Evolutionary conservation across 2,113 vertebrate genomes (phyloP), one percentile per base, ranked within the genome.

Genomic region (Vidua chalybeata): DNA sequence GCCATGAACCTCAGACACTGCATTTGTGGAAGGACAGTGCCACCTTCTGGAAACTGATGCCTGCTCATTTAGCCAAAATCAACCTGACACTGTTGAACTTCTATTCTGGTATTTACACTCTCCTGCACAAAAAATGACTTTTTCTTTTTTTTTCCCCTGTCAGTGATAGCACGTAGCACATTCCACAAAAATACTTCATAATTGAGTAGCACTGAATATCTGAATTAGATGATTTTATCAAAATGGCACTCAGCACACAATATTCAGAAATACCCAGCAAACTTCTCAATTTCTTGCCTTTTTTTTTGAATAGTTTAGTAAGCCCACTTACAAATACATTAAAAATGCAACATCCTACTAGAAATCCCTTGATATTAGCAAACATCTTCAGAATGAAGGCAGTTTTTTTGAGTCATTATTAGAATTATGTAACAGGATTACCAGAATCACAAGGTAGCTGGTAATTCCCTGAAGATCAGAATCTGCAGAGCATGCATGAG

Each of bases 21-120:
- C 62, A 89, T 94, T 77, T 49, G 46, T 79, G 82, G 96, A 94
- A 93, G 78, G 61, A 93, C 61, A 97, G 94, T 73, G 97, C 97
- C 98, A 98, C 79, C 98, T 98, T 67, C 97, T 98, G 98, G 97
- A 76, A 49, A 84, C 63, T 7, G 41, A 43, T 6, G 31, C 8
- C n/a, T 54, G 31, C 26, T 28, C 49, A 4, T 83, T 51, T 22
- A 83, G 15, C 16, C 19, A 52, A 43, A 67, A 76, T 46, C n/a
- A 63, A 27, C 12, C 35, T 63, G 13, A 74, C 46, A 14, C 22
- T 19, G 10, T 22, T 45, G 62, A 52, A 51, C 15, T 68, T 55
- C 12, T 35, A 7, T 28, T 77, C 22, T 41, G 17, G 10, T 0
- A 20, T 41, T 64, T 45, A 62, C 11, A 24, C 6, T 27, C 13